A percentile compares a stretch with the other conserved stretches of the same genome.
These are phyloP conservation scores for Oncorhynchus kisutch DNA, from an alignment of 2,113 vertebrate species.

Conservation along the genomic window DNA sequence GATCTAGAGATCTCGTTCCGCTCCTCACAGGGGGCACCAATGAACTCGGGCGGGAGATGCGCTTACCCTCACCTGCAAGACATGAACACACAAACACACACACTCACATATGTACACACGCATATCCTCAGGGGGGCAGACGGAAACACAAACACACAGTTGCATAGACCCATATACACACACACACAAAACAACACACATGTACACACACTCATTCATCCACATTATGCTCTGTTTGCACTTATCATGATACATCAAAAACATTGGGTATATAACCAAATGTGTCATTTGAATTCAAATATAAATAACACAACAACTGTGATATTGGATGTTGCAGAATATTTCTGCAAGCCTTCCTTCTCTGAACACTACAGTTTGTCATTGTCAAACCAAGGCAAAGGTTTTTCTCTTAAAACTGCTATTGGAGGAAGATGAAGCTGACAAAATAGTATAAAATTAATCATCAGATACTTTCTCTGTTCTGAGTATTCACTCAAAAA, in stretches of 20 bases:
- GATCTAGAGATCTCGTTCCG: conserved; percentile 47
- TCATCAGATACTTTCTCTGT: too few species aligned
- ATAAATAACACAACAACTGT: too few species aligned
- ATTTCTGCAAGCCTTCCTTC: too few species aligned
- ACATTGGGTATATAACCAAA: too few species aligned
- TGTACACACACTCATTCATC: not conserved
- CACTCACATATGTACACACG: not conserved
- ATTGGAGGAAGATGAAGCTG: too few species aligned
- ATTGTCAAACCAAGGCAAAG: too few species aligned
- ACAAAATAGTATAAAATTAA: too few species aligned
- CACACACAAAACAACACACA: not conserved
- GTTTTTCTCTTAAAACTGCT: too few species aligned
- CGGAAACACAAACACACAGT: not conserved
- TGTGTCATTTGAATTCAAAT: too few species aligned
- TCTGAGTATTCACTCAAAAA: too few species aligned
- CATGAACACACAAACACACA: not conserved
- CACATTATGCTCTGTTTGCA: not conserved
- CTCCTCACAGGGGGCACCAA: conserved; percentile 79
- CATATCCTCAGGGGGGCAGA: not conserved
- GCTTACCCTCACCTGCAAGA: not conserved
- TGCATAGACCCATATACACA: not conserved
- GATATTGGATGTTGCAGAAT: too few species aligned
- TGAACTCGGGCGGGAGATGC: conserved; percentile 67
- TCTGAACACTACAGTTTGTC: too few species aligned
- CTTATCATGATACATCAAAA: not conserved